A percentile compares a stretch with the other conserved stretches of the same genome.
These are phyloP conservation scores for Triplophysa tibetana DNA, from an alignment of 2,113 vertebrate species.

Conservation along the genomic window DNA sequence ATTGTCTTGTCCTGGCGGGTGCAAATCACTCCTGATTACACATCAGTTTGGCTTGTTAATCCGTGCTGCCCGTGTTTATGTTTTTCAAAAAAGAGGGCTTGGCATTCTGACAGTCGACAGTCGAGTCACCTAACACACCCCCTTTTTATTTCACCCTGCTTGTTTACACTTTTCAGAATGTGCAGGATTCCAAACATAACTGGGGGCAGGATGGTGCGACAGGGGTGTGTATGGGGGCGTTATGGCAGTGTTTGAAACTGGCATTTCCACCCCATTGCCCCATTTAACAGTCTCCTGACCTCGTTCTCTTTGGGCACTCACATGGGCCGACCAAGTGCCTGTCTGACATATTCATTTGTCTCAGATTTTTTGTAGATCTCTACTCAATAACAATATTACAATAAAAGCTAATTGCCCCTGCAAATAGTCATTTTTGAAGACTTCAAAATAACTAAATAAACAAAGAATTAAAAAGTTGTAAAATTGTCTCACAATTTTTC, in stretches of 20 bases:
- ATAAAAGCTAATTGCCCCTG: background rate
- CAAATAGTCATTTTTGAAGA: background rate
- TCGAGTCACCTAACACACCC: constrained; percentile 47
- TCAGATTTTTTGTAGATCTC: no score
- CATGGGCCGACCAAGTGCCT: background rate
- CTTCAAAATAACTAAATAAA: background rate
- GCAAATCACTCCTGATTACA: constrained; percentile 76
- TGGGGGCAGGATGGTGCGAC: constrained; percentile 19
- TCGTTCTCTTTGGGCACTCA: constrained; percentile 46
- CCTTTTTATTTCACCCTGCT: constrained; percentile 52
- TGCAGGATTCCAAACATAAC: constrained; percentile 63
- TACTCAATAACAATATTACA: no score
- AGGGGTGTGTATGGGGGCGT: background rate
- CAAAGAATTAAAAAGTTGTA: no score
- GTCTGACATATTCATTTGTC: background rate
- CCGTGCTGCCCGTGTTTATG: constrained; percentile 69
- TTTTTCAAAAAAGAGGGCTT: constrained; percentile 68
- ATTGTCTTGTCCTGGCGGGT: constrained; percentile 65
- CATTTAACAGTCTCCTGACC: constrained; percentile 56
- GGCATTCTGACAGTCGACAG: constrained; percentile 64
- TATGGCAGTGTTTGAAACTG: constrained; percentile 40
- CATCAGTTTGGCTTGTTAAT: constrained; percentile 67
- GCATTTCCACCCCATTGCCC: constrained; percentile 59
- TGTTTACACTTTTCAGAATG: constrained; percentile 65
- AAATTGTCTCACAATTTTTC: no score